Conservation (phyloP, 2,113 vertebrate genomes). For the Tamias sibiricus region DNA sequence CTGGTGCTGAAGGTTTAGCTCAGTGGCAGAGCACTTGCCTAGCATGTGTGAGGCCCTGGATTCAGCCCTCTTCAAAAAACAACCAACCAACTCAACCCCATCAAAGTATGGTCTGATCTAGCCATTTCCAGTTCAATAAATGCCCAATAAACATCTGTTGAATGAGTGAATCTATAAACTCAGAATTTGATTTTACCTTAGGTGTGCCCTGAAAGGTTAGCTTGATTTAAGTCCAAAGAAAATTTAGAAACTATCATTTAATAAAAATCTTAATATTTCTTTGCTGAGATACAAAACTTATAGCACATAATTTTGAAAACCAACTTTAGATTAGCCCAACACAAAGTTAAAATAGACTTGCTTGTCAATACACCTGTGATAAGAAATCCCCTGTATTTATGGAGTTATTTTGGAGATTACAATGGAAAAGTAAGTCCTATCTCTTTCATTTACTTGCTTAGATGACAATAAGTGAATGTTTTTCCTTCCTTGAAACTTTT, state of each 20-base stretch:
- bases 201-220: background rate
- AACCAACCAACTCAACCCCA: background rate
- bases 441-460: background rate
- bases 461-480: background rate
- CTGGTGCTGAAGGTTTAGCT: background rate
- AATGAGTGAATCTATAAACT: background rate
- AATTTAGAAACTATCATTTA: background rate
- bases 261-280: conserved; percentile 4
- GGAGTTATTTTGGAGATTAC: background rate
- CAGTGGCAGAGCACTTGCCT: background rate
- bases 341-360: background rate
- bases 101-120: background rate
- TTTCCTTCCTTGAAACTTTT: background rate
- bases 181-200: background rate
- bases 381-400: background rate
- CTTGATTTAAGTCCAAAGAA: conserved; percentile 5
- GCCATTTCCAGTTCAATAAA: background rate
- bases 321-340: background rate
- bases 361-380: background rate
- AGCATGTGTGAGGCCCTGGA: background rate
- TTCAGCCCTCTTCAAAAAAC: background rate
- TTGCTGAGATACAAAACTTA: background rate
- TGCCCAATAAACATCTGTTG: background rate
- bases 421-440: background rate
- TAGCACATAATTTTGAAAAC: conserved; percentile 21